A percentile compares a stretch with the other conserved stretches of the same genome.
These are phyloP conservation scores for Patagioenas fasciata DNA, from an alignment of 2,113 vertebrate genomes.

Conservation along the genomic window DNA sequence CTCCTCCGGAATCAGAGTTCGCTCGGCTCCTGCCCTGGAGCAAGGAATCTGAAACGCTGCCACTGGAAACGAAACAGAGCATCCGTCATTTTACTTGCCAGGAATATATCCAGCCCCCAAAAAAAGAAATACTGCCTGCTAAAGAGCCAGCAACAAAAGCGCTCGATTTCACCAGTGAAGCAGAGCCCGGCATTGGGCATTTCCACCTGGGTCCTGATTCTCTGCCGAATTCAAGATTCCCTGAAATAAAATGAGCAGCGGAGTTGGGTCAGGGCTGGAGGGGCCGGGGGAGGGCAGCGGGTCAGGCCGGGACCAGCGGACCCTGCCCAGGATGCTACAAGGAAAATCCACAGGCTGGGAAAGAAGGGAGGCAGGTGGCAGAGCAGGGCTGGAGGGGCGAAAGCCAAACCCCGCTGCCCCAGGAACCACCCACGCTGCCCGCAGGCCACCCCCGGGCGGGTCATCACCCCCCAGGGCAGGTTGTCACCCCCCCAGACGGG, in stretches of 20 bases:
- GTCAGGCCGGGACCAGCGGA: neutral
- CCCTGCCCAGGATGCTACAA: neutral
- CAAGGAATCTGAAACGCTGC: slow-evolving; percentile 68
- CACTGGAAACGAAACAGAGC: slow-evolving; percentile 74
- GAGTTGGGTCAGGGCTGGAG: neutral
- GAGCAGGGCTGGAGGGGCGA: neutral
- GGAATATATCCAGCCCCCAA: slow-evolving; percentile 77
- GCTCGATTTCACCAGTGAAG: slow-evolving; percentile 63
- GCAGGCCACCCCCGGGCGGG: accelerated
- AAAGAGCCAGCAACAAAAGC: slow-evolving; percentile 76
- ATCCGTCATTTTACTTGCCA: slow-evolving; percentile 78
- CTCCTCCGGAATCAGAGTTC: slow-evolving; percentile 56
- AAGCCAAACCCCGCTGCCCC: too few species aligned
- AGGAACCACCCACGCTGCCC: neutral
- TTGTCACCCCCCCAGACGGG: neutral
- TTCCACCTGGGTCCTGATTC: slow-evolving; percentile 55
- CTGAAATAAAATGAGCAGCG: accelerated
- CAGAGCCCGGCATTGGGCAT: slow-evolving; percentile 49
- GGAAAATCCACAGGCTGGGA: neutral
- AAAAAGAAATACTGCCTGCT: slow-evolving; percentile 77
- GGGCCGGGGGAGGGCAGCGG: neutral
- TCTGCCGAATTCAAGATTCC: neutral
- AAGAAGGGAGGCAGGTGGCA: neutral
- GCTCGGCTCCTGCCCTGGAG: slow-evolving; percentile 62
- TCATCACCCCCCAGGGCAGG: neutral